Evolutionary conservation across 2,113 vertebrate genomes (phyloP).

Genomic region (Arizona elegans): DNA sequence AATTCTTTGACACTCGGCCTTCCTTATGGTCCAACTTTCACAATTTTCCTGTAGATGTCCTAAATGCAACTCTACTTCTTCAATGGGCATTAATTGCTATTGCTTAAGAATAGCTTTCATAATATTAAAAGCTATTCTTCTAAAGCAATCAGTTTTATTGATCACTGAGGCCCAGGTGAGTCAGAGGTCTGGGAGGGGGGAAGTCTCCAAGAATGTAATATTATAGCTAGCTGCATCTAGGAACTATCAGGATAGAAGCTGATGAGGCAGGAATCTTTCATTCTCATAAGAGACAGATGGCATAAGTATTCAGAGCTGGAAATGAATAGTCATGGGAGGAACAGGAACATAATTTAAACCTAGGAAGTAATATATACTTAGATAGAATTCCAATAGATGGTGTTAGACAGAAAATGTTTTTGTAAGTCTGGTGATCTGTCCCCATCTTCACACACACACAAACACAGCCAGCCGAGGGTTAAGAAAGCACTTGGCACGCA

Average conservation of each 20-base stretch:
- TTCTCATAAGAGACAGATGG: not conserved
- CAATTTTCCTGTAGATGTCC: not conserved
- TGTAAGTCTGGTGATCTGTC: not conserved
- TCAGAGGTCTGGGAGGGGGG: not conserved
- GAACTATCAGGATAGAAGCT: not conserved
- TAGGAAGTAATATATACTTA: not conserved
- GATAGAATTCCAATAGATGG: not conserved
- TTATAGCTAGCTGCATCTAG: not conserved
- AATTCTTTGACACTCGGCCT: too few relatives aligned
- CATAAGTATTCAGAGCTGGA: not conserved
- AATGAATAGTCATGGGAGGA: not conserved
- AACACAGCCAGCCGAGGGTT: too few relatives aligned
- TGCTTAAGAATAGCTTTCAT: not conserved
- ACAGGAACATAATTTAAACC: not conserved
- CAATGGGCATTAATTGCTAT: not conserved
- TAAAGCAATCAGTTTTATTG: not conserved
- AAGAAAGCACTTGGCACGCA: too few relatives aligned
- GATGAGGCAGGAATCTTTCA: not conserved
- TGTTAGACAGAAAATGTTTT: not conserved
- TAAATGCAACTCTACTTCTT: not conserved
- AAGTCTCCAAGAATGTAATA: not conserved
- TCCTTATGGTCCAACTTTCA: too few relatives aligned
- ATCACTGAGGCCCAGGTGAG: not conserved
- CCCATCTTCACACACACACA: too few relatives aligned
- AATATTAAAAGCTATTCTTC: not conserved